Evolutionary conservation across 2,888 invertebrate species (phyloP).

Genomic region (Euclidia mi): DNA sequence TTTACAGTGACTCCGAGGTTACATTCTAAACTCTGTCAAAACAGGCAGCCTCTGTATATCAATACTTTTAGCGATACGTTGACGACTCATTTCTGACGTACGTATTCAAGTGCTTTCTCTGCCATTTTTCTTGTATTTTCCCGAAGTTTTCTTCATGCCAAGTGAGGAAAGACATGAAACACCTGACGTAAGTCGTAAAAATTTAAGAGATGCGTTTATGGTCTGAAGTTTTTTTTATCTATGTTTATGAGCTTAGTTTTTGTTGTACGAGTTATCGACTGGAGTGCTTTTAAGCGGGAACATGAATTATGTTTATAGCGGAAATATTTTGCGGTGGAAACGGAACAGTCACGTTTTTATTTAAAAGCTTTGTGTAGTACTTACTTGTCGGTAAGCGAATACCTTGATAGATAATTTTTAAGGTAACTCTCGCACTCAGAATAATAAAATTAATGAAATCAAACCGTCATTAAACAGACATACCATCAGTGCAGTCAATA

Average conservation of each 20-base stretch:
- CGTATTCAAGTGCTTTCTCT: slow-evolving; percentile 30
- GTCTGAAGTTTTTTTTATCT: slow-evolving; percentile 21
- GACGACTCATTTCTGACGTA: slow-evolving; percentile 24
- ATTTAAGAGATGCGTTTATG: slow-evolving; percentile 38
- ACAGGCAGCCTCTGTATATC: too few species aligned
- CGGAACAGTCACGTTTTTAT: slow-evolving; percentile 1
- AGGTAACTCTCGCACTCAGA: too few species aligned
- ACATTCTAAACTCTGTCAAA: too few species aligned
- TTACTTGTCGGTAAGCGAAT: too few species aligned
- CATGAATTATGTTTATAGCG: slow-evolving; percentile 8
- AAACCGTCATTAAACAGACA: too few species aligned
- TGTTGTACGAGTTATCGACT: slow-evolving; percentile 9
- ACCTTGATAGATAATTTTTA: too few species aligned
- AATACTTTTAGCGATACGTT: neutral
- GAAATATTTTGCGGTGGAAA: slow-evolving; percentile 5
- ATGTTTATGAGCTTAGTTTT: slow-evolving; percentile 20
- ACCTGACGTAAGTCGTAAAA: slow-evolving; percentile 48
- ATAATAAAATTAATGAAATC: too few species aligned
- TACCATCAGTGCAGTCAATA: too few species aligned
- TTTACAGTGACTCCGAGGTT: too few species aligned
- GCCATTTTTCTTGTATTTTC: neutral
- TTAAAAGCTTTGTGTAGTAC: neutral
- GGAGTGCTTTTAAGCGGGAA: slow-evolving; percentile 13
- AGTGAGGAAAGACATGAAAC: slow-evolving; percentile 25
- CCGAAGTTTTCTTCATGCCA: slow-evolving; percentile 27